A percentile compares a stretch with the other conserved stretches of the same genome.
Evolutionary conservation across 2,113 vertebrate genomes (phyloP).

Genomic region (Sylvilagus bachmani): DNA sequence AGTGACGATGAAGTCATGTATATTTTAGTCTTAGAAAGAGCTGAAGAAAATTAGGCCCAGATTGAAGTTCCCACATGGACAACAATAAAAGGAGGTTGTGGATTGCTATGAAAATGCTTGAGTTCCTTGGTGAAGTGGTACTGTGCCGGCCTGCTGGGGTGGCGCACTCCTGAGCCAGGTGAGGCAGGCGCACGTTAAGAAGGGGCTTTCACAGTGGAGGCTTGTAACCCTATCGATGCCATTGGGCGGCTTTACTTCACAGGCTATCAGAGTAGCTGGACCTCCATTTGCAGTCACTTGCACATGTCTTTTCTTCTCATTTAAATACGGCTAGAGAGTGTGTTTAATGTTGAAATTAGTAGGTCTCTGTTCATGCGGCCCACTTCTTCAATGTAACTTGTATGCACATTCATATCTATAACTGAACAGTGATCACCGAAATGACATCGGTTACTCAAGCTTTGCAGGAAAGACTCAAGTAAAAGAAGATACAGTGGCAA

Average conservation of each 20-base stretch:
- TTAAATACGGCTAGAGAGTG: not conserved
- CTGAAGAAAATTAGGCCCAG: conserved; percentile 51
- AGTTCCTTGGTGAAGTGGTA: not conserved
- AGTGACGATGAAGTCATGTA: conserved; percentile 73
- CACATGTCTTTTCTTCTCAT: not conserved
- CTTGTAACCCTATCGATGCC: not conserved
- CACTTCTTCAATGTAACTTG: not conserved
- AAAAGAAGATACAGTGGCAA: not conserved
- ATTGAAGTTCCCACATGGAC: conserved; percentile 66
- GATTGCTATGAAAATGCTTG: not conserved
- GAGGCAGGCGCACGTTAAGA: not conserved
- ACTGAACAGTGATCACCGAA: not conserved
- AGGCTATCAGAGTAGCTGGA: not conserved
- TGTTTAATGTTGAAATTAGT: not conserved
- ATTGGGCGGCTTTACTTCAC: not conserved
- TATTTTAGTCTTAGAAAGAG: conserved; percentile 74
- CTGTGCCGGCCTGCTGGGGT: too few species aligned
- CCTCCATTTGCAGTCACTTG: not conserved
- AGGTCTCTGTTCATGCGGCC: not conserved
- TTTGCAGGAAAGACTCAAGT: conserved; percentile 4
- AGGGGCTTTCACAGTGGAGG: not conserved
- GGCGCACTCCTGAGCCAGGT: not conserved
- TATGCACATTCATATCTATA: not conserved
- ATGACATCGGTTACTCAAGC: not conserved
- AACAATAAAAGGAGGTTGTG: not conserved